These are phyloP conservation scores for Ambastaia sidthimunki DNA, from an alignment of 2,797 vertebrate species.

Conservation along the genomic window DNA sequence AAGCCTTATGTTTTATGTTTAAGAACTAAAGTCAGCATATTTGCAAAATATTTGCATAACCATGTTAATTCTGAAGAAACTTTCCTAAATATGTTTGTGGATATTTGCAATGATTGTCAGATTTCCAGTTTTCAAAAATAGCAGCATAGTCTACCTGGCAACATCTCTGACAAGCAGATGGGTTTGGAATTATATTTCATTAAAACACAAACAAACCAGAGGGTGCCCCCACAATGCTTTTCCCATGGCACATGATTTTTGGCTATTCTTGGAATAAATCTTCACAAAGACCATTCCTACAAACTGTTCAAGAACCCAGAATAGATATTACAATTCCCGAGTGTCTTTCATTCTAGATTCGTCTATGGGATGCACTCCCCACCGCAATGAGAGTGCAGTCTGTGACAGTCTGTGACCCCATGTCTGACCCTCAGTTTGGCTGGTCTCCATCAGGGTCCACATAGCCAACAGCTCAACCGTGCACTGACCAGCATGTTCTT, in stretches of 20 bases:
- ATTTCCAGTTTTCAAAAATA: slow-evolving; percentile 31
- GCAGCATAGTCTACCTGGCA: slow-evolving; percentile 38
- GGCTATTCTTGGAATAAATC: slow-evolving; percentile 21
- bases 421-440: slow-evolving; percentile 47
- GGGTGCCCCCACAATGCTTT: slow-evolving; percentile 39
- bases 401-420: slow-evolving; percentile 39
- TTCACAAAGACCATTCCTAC: background rate
- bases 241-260: slow-evolving; percentile 34
- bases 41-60: background rate
- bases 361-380: background rate
- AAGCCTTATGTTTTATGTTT: background rate
- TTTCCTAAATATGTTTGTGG: background rate
- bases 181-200: slow-evolving; percentile 49
- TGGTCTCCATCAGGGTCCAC: slow-evolving; percentile 43
- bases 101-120: background rate
- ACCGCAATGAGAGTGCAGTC: slow-evolving; percentile 11
- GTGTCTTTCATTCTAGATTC: background rate
- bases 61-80: background rate
- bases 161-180: slow-evolving; percentile 39
- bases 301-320: background rate
- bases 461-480: slow-evolving; percentile 37
- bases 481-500: slow-evolving; percentile 50
- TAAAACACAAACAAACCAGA: slow-evolving; percentile 49
- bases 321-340: background rate
- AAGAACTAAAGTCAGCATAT: background rate